These are phyloP conservation scores for Pseudococcus longispinus DNA, from an alignment of 2,888 invertebrate genomes.

Conservation along the genomic window DNA sequence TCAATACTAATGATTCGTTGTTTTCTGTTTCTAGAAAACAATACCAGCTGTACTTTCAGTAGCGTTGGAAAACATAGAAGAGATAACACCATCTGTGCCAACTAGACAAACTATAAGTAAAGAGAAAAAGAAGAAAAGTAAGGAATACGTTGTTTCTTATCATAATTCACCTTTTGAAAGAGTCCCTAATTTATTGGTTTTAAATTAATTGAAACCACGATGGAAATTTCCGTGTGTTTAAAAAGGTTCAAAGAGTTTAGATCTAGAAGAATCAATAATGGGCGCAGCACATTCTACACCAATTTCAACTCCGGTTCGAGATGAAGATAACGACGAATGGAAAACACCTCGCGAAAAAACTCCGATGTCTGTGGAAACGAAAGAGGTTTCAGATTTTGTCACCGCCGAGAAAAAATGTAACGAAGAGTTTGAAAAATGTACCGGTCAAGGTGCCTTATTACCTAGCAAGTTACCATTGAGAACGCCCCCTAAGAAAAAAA, in stretches of 20 bases:
- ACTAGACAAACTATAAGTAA: too few species aligned
- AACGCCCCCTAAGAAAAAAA: slow-evolving; percentile 30
- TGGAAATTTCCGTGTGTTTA: too few species aligned
- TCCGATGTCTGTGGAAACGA: neutral
- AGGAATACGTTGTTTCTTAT: neutral
- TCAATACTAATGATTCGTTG: neutral
- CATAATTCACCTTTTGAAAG: too few species aligned
- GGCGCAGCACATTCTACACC: neutral
- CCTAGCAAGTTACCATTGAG: slow-evolving; percentile 20
- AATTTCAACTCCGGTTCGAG: neutral
- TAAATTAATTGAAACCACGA: too few species aligned
- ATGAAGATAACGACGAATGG: too few species aligned
- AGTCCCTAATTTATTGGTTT: too few species aligned
- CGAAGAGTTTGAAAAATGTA: slow-evolving; percentile 43
- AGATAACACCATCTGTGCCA: neutral
- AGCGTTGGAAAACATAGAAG: neutral
- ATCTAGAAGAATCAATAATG: neutral
- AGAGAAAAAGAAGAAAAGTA: neutral
- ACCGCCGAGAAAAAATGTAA: slow-evolving; percentile 16
- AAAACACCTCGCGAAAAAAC: neutral
- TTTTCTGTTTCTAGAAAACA: neutral
- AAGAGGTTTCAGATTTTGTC: neutral
- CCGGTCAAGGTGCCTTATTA: neutral
- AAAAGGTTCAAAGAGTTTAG: neutral
- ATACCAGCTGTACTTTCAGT: neutral